A percentile compares a stretch with the other conserved stretches of the same genome.
Conservation (phyloP, 2,113 vertebrate species). For the Ochotona curzoniae region DNA sequence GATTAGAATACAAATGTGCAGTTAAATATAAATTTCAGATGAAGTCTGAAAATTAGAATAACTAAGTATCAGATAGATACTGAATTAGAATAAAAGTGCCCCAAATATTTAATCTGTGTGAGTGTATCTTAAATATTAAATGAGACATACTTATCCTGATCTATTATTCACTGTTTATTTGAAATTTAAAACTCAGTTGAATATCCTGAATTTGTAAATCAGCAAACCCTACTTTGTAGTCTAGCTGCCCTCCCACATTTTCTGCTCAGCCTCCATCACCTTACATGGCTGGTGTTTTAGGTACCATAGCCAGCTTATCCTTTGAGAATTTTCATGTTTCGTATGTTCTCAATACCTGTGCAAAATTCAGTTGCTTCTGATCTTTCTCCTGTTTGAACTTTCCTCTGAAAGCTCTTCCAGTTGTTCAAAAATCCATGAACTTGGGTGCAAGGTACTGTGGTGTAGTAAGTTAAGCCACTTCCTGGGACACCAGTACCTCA, state of each 20-base stretch:
- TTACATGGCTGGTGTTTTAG: background rate
- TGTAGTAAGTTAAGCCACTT: too few relatives aligned
- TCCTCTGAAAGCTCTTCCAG: background rate
- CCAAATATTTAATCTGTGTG: background rate
- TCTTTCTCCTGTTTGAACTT: background rate
- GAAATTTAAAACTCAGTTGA: slow-evolving; percentile 16
- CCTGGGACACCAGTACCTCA: too few relatives aligned
- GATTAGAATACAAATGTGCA: background rate
- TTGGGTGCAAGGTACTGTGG: too few relatives aligned
- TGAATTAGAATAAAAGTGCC: background rate
- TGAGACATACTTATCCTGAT: background rate
- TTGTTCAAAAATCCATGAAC: background rate
- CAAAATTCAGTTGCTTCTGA: background rate
- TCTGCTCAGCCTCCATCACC: background rate
- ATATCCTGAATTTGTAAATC: slow-evolving; percentile 28
- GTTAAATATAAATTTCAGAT: slow-evolving; percentile 42
- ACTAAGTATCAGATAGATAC: background rate
- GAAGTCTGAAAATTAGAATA: background rate
- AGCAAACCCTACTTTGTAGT: background rate
- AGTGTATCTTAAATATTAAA: background rate
- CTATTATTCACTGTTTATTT: background rate
- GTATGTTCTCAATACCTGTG: background rate
- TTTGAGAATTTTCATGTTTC: background rate
- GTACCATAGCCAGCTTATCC: background rate
- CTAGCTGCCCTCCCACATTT: background rate